Percentiles rank a stretch among this genome's conserved stretches.
These are phyloP conservation scores for Agelaius phoeniceus DNA, from an alignment of 2,113 vertebrate species.

Conservation along the genomic window DNA sequence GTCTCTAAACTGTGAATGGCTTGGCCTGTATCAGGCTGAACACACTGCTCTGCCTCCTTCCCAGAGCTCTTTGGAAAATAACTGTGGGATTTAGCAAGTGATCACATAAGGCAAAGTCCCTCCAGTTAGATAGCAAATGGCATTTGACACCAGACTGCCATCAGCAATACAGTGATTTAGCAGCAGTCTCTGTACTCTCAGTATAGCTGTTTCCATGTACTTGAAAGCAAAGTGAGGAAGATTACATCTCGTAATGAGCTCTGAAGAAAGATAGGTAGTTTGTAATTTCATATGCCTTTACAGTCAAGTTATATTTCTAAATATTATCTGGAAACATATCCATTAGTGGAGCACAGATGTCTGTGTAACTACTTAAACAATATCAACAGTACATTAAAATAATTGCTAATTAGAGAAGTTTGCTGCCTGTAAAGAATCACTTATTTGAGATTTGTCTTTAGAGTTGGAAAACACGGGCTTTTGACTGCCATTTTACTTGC, in stretches of 20 bases:
- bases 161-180: not conserved
- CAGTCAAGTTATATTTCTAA: not conserved
- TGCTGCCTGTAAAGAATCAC: not conserved
- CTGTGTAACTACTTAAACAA: not conserved
- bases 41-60: not conserved
- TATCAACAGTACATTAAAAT: not conserved
- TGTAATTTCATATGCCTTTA: not conserved
- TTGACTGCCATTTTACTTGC: not conserved
- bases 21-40: not conserved
- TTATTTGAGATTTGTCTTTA: not conserved
- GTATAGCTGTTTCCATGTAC: not conserved
- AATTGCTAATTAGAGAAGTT: not conserved
- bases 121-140: not conserved
- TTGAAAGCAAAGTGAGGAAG: not conserved
- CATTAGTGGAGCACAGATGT: not conserved
- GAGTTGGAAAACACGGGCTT: not conserved
- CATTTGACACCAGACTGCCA: not conserved
- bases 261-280: not conserved
- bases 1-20: not conserved
- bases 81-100: not conserved
- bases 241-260: not conserved
- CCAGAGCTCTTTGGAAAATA: not conserved
- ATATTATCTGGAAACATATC: not conserved
- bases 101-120: not conserved
- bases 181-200: not conserved